Percentiles rank a stretch among this genome's conserved stretches.
Conservation (phyloP, 2,888 invertebrate genomes). For the Endomychus coccineus region DNA sequence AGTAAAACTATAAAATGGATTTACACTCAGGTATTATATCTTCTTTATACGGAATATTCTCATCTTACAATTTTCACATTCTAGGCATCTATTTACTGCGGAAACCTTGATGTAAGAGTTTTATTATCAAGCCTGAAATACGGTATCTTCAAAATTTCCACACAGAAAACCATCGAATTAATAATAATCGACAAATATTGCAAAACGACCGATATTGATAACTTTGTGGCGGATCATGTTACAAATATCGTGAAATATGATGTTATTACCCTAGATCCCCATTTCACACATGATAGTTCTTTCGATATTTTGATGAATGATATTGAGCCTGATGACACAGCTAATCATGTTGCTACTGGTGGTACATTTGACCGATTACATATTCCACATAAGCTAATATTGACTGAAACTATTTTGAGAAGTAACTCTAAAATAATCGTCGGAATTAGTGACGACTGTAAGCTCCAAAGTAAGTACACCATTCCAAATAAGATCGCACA, state of each 20-base stretch:
- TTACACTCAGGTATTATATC: conserved; percentile 51
- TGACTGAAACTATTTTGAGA: conserved; percentile 76
- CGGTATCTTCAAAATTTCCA: conserved; percentile 46
- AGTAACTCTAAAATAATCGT: conserved; percentile 75
- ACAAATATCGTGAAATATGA: conserved; percentile 44
- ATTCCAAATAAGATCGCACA: too few species aligned
- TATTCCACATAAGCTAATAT: conserved; percentile 87
- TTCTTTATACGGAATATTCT: not conserved
- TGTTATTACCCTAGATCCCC: conserved; percentile 36
- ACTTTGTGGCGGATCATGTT: conserved; percentile 36
- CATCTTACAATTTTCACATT: conserved; percentile 1
- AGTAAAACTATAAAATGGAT: conserved; percentile 58
- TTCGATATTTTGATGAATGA: conserved; percentile 15
- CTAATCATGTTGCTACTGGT: conserved; percentile 77
- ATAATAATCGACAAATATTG: conserved; percentile 63
- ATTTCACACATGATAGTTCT: conserved; percentile 22
- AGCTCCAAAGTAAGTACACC: conserved; percentile 74
- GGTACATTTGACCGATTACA: conserved; percentile 97
- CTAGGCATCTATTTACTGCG: conserved; percentile 44
- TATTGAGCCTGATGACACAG: conserved; percentile 41
- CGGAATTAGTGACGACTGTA: conserved; percentile 83
- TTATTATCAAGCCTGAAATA: conserved; percentile 58
- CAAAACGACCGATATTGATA: conserved; percentile 33
- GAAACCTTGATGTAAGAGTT: conserved; percentile 63
- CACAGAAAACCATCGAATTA: conserved; percentile 59